Percentiles rank a stretch among this genome's conserved stretches.
These are phyloP conservation scores for Xyrichtys novacula DNA, from an alignment of 2,797 vertebrate species.

Conservation along the genomic window DNA sequence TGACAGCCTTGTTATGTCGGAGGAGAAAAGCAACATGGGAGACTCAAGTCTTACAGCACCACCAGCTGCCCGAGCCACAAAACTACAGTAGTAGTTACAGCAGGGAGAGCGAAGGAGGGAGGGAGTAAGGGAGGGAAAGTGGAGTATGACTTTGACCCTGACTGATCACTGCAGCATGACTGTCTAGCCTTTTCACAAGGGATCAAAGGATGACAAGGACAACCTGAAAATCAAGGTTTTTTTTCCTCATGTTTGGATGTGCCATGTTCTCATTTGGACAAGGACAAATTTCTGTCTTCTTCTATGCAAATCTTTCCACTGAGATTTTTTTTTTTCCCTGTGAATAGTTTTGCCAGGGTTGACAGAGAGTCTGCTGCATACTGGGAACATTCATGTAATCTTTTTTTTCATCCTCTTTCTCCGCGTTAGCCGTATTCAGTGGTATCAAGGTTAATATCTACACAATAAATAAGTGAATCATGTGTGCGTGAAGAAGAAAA, in stretches of 20 bases:
- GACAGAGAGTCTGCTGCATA: slow-evolving; percentile 22
- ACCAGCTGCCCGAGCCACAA: slow-evolving; percentile 77
- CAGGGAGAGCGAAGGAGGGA: slow-evolving; percentile 16
- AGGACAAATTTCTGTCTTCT: slow-evolving; percentile 56
- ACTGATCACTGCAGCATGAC: slow-evolving; percentile 83
- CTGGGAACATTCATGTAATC: not conserved
- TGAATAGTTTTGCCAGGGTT: slow-evolving; percentile 32
- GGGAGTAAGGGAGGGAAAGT: slow-evolving; percentile 51
- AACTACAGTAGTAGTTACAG: slow-evolving; percentile 72
- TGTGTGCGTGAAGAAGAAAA: no score
- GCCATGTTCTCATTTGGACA: slow-evolving; percentile 48
- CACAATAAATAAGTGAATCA: not conserved
- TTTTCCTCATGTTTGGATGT: slow-evolving; percentile 40
- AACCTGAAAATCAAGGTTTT: slow-evolving; percentile 59
- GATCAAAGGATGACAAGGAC: slow-evolving; percentile 80
- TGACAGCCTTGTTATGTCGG: slow-evolving; percentile 78
- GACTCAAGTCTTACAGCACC: slow-evolving; percentile 84
- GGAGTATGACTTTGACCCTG: slow-evolving; percentile 79
- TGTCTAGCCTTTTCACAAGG: slow-evolving; percentile 77
- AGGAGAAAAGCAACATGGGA: slow-evolving; percentile 49
- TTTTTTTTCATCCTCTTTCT: not conserved
- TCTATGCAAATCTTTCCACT: slow-evolving; percentile 62
- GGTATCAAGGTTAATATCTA: slow-evolving; percentile 21
- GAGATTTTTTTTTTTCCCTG: slow-evolving; percentile 26
- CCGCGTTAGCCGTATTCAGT: slow-evolving; percentile 19